Percentiles rank a stretch among this genome's conserved stretches.
phyloP scores from a whole-genome alignment of 2,797 vertebrate genomes.

The Sebastes elongatus region DNA sequence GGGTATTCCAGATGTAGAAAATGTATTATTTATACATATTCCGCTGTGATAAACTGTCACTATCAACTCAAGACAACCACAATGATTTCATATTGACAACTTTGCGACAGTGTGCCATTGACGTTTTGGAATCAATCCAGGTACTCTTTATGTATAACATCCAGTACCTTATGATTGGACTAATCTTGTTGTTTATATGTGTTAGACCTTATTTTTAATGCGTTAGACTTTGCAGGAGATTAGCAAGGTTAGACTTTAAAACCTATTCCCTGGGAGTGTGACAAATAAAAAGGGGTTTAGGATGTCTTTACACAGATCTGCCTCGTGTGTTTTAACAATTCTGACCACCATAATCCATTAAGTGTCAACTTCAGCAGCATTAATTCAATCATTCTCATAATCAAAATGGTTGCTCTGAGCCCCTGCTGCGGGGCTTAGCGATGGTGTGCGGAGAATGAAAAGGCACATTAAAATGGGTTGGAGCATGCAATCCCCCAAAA shows the following conservation, averaged over 20 bases:
- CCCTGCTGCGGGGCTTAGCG: constrained; percentile 64
- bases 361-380: constrained; percentile 70
- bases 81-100: not conserved
- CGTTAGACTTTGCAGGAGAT: constrained; percentile 39
- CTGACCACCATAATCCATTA: constrained; percentile 69
- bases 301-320: constrained; percentile 64
- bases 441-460: constrained; percentile 68
- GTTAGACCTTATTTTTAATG: constrained; percentile 27
- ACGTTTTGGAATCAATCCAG: constrained; percentile 1
- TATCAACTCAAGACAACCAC: not conserved
- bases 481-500: constrained; percentile 77
- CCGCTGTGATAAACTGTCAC: not conserved
- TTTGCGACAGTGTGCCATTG: not conserved
- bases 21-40: not conserved
- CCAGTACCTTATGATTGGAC: not conserved
- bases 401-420: constrained; percentile 75
- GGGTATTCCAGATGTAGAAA: not conserved
- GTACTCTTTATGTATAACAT: not conserved
- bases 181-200: constrained; percentile 7
- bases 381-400: constrained; percentile 77
- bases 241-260: constrained; percentile 51
- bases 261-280: constrained; percentile 24
- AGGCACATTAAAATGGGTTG: constrained; percentile 76
- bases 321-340: constrained; percentile 60
- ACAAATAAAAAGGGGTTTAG: constrained; percentile 53